Percentiles rank a stretch among this genome's conserved stretches.
phyloP scores from a whole-genome alignment of 2,888 invertebrate genomes.

The Syrista parreyssii region DNA sequence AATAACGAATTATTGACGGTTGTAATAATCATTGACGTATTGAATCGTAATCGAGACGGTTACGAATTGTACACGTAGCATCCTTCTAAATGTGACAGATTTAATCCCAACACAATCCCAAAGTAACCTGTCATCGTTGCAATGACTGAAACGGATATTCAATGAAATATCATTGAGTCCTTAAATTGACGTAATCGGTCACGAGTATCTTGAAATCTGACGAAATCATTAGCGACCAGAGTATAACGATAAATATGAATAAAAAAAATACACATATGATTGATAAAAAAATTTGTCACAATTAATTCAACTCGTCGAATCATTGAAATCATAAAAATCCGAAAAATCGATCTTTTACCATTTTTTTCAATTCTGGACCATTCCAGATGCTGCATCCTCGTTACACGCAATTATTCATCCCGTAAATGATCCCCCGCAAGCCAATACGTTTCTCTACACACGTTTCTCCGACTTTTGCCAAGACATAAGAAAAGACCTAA shows the following conservation, averaged over 20 bases:
- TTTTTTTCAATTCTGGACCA: not conserved
- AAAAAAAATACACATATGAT: too few relatives aligned
- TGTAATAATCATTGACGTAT: not conserved
- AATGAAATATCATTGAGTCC: not conserved
- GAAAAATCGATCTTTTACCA: not conserved
- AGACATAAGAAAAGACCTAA: not conserved
- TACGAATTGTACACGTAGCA: not conserved
- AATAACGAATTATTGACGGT: not conserved
- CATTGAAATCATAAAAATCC: not conserved
- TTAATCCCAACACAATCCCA: not conserved
- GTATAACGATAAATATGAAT: not conserved
- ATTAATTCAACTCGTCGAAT: not conserved
- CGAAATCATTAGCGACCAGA: not conserved
- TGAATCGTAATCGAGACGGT: too few relatives aligned
- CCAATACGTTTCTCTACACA: not conserved
- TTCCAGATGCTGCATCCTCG: not conserved
- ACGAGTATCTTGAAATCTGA: not conserved
- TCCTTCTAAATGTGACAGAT: not conserved
- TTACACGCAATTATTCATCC: not conserved
- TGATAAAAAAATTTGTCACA: not conserved
- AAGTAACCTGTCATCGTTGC: not conserved
- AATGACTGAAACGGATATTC: not conserved
- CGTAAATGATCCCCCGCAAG: not conserved
- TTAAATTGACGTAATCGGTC: not conserved
- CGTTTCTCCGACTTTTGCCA: not conserved